Base-by-base conservation (phyloP, 1,140 invertebrate species). In the Choristoneura fumiferana region DNA sequence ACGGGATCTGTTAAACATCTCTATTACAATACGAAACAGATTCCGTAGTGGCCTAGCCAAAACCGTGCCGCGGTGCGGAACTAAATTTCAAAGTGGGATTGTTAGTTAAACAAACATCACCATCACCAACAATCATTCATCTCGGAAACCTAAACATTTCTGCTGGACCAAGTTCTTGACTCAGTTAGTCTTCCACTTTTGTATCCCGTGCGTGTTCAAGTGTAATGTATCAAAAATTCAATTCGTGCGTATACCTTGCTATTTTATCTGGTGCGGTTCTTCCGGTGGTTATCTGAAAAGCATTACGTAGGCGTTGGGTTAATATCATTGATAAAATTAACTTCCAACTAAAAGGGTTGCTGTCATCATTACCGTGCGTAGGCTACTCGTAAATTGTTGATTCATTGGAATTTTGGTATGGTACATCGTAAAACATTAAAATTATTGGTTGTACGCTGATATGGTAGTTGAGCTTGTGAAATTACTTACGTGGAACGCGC, bases 61-160 rank as follows among this genome's bases (percentile, higher is more conserved):
- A n/a, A n/a, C n/a, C n/a, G n/a, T n/a, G 40, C 40, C 40, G n/a
- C 40, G 15, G 13, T 15, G 18, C 43, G 43, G 35, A 49, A 49
- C 43, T 49, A 49, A 49, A 49, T 49, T 22, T 49, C 43, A 33
- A 49, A 49, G 43, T 49, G 43, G 18, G 22, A 49, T 49, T 49
- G 43, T 49, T 49, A 49, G 18, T n/a, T 12, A 49, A 49, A 49
- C 43, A 49, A 49, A 49, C 40, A 45, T 5, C 10, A 22, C 43
- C 18, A 10, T 13, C 43, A 22, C 43, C 18, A 10, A 6, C 43
- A 22, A 49, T 49, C 18, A 12, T 13, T 49, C 43, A 29, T 29
- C 17, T 37, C 35, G 8, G 13, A 10, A 43, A 43, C 15, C 40
- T 43, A 43, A 43, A 43, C 40, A 43, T 43, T 15, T 17, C 40